Base-by-base conservation (phyloP, 2,888 invertebrate genomes). In the Volucella zonaria region DNA sequence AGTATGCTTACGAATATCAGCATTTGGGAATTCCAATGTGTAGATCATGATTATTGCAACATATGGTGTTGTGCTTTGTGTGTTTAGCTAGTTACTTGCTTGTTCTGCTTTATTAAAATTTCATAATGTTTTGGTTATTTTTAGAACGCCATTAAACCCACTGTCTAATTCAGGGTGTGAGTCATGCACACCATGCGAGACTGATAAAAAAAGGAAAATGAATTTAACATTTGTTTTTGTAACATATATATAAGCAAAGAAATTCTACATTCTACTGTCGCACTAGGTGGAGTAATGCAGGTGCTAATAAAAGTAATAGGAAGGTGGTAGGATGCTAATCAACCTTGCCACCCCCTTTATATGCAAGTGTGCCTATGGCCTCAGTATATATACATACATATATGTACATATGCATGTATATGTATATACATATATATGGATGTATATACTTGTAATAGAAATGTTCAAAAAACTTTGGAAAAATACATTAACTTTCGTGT, bases 121-220 rank as follows among this genome's bases (percentile, higher is more conserved):
- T 73, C 61, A 62, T 62, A 62, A 45, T 38, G 23, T 64, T 66
- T 52, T 12, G 40, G 64, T 31, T 83, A 83, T 83, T 79, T 83
- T 79, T 59, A 66, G 82, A 79, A 68, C 52, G 18, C 74, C 62
- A 83, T 79, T 75, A 74, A 68, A 61, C 61, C 54, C 56, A 42
- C 62, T 58, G 51, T 9, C 49, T 58, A 77, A 42, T 61, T 23
- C 18, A n/a, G 47, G 31, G 68, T 68, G 68, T 78, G 58, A 74
- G 62, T 45, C 73, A 79, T 52, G 14, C 58, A 42, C 11, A 61
- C 40, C 43, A 15, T 23, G 23, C 42, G 47, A 40, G 43, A 73
- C 76, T 49, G 66, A 67, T 66, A 82, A 71, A 31, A 31, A 4
- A 68, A 66, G 62, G 61, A 67, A 82, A 77, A 74, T 31, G 31